phyloP scores from a whole-genome alignment of 2,113 vertebrate species.

The Phoenicopterus ruber region DNA sequence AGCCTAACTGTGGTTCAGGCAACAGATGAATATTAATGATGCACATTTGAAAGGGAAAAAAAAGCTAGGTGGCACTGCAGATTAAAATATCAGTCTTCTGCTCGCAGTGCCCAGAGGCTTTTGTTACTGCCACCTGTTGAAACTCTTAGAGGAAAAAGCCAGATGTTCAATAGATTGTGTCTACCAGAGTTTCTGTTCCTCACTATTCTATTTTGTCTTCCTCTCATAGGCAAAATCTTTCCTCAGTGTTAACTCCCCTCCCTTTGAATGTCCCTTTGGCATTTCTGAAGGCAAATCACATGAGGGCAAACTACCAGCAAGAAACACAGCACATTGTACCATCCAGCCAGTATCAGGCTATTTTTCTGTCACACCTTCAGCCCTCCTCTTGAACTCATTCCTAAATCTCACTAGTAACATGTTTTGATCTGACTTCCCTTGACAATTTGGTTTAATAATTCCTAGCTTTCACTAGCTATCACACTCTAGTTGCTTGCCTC shows the following conservation, averaged over 20 bases:
- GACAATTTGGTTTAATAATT: background rate
- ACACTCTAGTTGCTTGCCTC: background rate
- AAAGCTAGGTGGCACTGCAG: slow-evolving; percentile 55
- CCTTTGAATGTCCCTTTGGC: background rate
- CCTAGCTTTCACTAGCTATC: background rate
- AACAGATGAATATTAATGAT: background rate
- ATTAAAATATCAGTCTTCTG: background rate
- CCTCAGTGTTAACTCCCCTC: background rate
- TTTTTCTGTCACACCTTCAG: background rate
- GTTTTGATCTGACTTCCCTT: background rate
- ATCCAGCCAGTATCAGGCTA: background rate
- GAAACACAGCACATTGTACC: background rate
- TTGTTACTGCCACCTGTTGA: background rate
- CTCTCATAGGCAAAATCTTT: background rate
- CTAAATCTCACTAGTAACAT: background rate
- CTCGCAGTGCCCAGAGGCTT: background rate
- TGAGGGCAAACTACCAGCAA: background rate
- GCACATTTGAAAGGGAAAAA: background rate
- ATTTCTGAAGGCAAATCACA: background rate
- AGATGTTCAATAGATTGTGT: background rate
- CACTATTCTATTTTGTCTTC: background rate
- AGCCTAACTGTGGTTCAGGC: background rate
- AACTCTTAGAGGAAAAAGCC: background rate
- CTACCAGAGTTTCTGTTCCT: background rate
- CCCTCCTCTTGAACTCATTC: background rate